Evolutionary conservation across 2,113 vertebrate genomes (phyloP).

Genomic region (Chunga burmeisteri): DNA sequence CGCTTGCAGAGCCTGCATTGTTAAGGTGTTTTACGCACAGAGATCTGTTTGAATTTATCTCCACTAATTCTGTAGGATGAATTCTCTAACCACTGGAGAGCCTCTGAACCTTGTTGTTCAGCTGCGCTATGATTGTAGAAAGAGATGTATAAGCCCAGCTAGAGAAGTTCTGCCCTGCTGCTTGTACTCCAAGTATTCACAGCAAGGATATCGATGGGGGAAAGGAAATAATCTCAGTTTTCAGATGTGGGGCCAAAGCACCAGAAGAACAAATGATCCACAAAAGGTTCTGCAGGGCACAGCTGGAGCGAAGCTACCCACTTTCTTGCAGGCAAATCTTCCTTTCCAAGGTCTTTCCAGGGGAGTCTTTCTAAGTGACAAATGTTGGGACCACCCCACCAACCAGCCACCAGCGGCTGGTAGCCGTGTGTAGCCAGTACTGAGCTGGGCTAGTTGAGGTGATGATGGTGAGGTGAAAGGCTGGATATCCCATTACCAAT

Average conservation of each 20-base stretch:
- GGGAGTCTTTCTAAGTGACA: not conserved
- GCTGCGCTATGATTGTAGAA: not conserved
- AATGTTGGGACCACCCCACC: not conserved
- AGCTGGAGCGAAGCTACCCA: not conserved
- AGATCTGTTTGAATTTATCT: not conserved
- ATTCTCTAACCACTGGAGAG: not conserved
- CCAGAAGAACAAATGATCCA: not conserved
- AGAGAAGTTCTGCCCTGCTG: not conserved
- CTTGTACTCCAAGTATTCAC: not conserved
- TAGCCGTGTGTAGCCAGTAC: not conserved
- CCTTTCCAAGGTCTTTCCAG: not conserved
- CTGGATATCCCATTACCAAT: not conserved
- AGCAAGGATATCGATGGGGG: not conserved
- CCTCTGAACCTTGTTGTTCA: not conserved
- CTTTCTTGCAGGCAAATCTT: not conserved
- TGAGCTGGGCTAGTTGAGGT: not conserved
- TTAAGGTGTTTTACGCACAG: not conserved
- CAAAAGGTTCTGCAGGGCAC: accelerated
- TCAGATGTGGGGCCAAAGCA: not conserved
- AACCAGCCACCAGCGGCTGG: accelerated
- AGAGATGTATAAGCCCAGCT: accelerated
- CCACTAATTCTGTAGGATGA: not conserved
- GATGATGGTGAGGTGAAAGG: not conserved
- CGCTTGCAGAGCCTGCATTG: not conserved
- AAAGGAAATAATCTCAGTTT: not conserved